Evolutionary conservation across 2,888 invertebrate species (phyloP), one percentile per base, ranked within the genome.

Genomic region (Pheosia tremula): DNA sequence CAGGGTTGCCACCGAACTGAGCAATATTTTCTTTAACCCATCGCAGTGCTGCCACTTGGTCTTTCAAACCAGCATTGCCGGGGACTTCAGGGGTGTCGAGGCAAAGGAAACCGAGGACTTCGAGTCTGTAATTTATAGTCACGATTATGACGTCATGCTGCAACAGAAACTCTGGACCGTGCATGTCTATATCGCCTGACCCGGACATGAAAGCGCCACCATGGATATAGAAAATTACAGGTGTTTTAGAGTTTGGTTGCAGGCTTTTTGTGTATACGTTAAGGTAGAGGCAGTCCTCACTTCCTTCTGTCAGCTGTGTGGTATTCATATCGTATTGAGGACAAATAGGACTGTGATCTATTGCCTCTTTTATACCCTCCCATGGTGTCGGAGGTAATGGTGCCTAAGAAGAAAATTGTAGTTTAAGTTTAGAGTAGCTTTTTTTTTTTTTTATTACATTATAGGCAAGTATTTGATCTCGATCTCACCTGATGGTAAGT

Each of bases 191-290:
- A 58, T 90, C 78, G 11, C 90, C 90, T 0, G 88, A 87, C 2
- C 92, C 92, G 24, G 82, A 82, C 66, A 83, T 76, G 61, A 82
- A 92, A 8, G 80, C 86, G 2, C 93, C 93, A 4, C 91, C 92
- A 62, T 93, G 90, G 49, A 93, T 85, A 71, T 82, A 93, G 0
- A 94, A 85, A 84, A 93, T 86, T 2, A 92, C 93, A 0, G 92
- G 89, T n/a, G 82, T 68, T 59, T 80, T 81, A 6, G 79, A 71
- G 36, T 62, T 65, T 9, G 64, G 59, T 9, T 69, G 59, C 47
- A 85, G 50, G 4, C 80, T 76, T 68, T 79, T 83, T 5, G 88
- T 84, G 58, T 90, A 90, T 3, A 91, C 77, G 53, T 91, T 91
- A 3, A 90, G 65, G 47, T 83, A 87, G 36, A 91, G 77, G 41